phyloP scores from a whole-genome alignment of 2,888 invertebrate genomes.

The Drosophila prostipennis region DNA sequence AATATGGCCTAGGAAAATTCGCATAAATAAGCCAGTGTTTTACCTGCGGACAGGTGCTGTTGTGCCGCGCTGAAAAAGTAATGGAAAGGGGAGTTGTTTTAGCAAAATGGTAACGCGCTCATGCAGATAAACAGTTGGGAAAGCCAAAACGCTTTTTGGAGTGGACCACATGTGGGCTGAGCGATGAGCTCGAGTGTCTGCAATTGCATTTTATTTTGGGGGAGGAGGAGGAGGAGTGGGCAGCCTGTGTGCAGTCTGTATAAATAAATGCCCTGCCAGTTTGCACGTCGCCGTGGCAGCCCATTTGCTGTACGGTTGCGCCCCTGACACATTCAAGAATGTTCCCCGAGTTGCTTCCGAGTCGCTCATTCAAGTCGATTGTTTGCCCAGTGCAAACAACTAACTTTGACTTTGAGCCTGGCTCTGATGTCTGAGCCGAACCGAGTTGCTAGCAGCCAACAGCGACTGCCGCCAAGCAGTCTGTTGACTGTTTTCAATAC shows the following conservation, averaged over 20 bases:
- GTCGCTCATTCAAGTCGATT: conserved; percentile 46
- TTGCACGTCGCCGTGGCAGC: conserved; percentile 30
- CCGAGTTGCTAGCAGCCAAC: conserved; percentile 24
- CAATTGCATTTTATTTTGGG: conserved; percentile 21
- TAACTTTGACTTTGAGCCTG: conserved; percentile 37
- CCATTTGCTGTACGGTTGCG: conserved; percentile 27
- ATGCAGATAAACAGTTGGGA: conserved; percentile 76
- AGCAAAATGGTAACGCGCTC: conserved; percentile 52
- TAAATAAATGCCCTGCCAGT: conserved; percentile 40
- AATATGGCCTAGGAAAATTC: conserved; percentile 36
- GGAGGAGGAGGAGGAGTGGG: background rate
- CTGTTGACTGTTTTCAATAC: conserved; percentile 68
- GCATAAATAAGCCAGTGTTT: conserved; percentile 41
- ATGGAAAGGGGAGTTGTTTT: conserved; percentile 46
- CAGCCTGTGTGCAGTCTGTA: conserved; percentile 14
- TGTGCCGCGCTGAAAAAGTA: conserved; percentile 13
- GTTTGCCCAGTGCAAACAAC: conserved; percentile 62
- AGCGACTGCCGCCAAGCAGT: conserved; percentile 59
- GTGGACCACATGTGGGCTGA: conserved; percentile 68
- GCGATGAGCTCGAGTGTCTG: conserved; percentile 45
- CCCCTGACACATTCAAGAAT: conserved; percentile 57
- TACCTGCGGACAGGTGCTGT: conserved; percentile 7
- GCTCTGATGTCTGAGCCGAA: conserved; percentile 14
- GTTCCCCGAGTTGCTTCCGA: conserved; percentile 55
- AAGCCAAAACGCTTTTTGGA: conserved; percentile 61